Base-by-base conservation (phyloP, 2,797 vertebrate species). In the Falco cherrug region DNA sequence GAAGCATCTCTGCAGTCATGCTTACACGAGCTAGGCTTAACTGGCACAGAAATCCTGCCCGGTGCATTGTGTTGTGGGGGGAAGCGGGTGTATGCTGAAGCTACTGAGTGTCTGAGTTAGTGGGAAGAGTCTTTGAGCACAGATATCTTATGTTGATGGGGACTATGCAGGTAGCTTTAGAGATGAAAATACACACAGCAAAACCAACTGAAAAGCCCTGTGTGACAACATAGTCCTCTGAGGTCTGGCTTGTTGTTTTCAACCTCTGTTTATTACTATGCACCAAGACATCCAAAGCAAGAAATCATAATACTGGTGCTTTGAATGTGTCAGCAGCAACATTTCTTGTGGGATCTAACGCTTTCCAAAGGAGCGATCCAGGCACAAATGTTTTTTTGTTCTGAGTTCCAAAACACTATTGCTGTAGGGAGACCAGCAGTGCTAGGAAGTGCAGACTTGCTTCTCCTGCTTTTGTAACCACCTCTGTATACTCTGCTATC, bases 41-140 rank as follows among this genome's bases (percentile, higher is more conserved):
- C 37, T 35, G 71, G 68, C 51, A 41, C 33, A 50, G 37, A 57
- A 65, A 28, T 78, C 45, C 53, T 3, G 1, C 45, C 53, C 3
- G 1, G 21, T 21, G 8, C 1, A 2, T 43, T 4, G 0, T 50
- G 26, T 11, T 70, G 19, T 16, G 53, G 64, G 28, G 35, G 5
- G 7, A 64, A 71, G 26, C 35, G 37, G 39, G 28, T 21, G 1
- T 26, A 1, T 9, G 9, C 50, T 61, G 87, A 41, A 53, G 43
- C 17, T 48, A 0, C 1, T 24, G 25, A 33, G 25, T 45, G 18
- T 31, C 71, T 83, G 79, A 61, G 48, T 17, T 13, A 39, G 37
- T 37, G 26, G 16, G 39, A 50, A 39, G 54, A 68, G 12, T 39
- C 63, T 73, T 57, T 29, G 59, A 59, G 33, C 26, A 17, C 19